Base-by-base conservation (phyloP, 1,140 invertebrate genomes). In the Planococcus citri region DNA sequence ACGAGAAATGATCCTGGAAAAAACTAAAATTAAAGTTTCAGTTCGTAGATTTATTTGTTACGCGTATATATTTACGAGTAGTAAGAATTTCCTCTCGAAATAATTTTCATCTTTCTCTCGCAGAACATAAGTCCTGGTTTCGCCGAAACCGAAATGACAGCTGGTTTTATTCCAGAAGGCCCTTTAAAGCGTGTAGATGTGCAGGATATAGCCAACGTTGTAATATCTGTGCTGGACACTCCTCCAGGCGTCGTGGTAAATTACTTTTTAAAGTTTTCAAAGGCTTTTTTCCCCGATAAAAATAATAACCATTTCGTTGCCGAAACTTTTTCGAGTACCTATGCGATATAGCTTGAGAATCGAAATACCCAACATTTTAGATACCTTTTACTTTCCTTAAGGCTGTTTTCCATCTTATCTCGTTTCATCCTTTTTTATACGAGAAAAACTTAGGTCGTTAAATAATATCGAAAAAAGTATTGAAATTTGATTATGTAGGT, bases 21-120 rank as follows among this genome's bases (percentile, higher is more conserved):
- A 82, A 29, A 80, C 77, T 6, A 82, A 83, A 70, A 84, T 87
- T 61, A 79, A 83, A 73, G 79, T 87, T 0, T 82, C 83, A 3
- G 83, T 84, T 76, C 10, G 21, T n/a, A 58, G 17, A n/a, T 25
- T 25, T 14, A 25, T 12, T 24, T 24, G 6, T 14, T 64, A n/a
- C n/a, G n/a, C 60, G 3, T 9, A 9, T 51, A n/a, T n/a, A 33
- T 6, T 33, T 33, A 33, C 29, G 29, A 33, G 12, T 51, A 17
- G 2, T 17, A 51, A n/a, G n/a, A 3, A 17, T 51, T 25, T 25
- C 17, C 17, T 24, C 24, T 64, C 8, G 2, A 27, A n/a, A n/a
- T n/a, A n/a, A n/a, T n/a, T n/a, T n/a, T n/a, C n/a, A n/a, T n/a
- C n/a, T n/a, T n/a, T n/a, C n/a, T n/a, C n/a, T n/a, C n/a, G n/a